Conservation (phyloP, 1,140 invertebrate species). For the Pantala flavescens region DNA sequence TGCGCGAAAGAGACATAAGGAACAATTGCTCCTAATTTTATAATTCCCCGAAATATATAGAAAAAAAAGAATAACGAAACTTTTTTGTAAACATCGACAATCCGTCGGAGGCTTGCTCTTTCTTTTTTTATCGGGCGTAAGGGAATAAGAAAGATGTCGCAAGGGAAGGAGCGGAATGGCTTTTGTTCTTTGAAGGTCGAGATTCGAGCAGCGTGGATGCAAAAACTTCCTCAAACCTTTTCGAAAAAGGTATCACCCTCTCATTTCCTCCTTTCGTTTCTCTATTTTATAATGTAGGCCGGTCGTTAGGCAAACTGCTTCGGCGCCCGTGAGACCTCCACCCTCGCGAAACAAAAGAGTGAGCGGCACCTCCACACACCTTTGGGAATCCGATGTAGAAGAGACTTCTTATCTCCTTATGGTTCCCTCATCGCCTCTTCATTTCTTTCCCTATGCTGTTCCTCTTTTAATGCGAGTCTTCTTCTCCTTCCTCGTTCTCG, state of each 20-base stretch:
- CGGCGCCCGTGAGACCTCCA: background rate
- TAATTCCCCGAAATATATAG: too few species aligned
- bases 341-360: background rate
- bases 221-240: background rate
- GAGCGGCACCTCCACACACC: background rate
- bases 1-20: too few species aligned
- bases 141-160: background rate
- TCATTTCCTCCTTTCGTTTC: background rate
- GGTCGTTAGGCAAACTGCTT: slow-evolving; percentile 3
- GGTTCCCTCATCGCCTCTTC: background rate
- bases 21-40: too few species aligned
- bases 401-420: background rate
- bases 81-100: too few species aligned
- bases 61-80: too few species aligned
- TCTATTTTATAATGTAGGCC: slow-evolving; percentile 1
- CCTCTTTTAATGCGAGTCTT: too few species aligned
- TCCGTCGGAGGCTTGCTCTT: background rate
- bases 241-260: background rate
- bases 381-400: background rate
- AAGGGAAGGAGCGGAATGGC: background rate
- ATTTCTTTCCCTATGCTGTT: background rate
- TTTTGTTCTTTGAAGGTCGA: background rate
- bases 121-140: background rate
- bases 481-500: too few species aligned
- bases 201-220: background rate